A percentile compares a stretch with the other conserved stretches of the same genome.
phyloP scores from a whole-genome alignment of 2,113 vertebrate species.

The Electrona antarctica region DNA sequence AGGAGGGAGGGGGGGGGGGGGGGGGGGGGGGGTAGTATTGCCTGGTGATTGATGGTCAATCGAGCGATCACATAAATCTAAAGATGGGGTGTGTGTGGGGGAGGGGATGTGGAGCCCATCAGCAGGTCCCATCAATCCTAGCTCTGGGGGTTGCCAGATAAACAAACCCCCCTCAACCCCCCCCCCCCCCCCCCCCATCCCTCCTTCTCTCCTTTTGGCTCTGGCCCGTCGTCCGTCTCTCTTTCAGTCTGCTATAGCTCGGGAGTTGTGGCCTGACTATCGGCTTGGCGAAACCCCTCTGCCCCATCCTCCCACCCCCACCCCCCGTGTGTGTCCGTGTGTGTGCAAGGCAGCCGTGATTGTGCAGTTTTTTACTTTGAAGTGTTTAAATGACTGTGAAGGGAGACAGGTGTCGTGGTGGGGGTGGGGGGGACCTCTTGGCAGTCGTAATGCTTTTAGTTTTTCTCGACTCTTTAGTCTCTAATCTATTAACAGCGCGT shows the following conservation, averaged over 20 bases:
- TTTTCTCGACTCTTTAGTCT: slow-evolving; percentile 6
- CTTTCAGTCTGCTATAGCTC: slow-evolving; percentile 9
- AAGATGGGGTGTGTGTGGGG: slow-evolving; percentile 26
- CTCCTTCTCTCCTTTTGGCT: no score
- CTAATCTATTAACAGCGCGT: slow-evolving; percentile 40
- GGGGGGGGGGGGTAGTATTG: slow-evolving; percentile 16
- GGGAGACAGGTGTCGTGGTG: slow-evolving; percentile 2
- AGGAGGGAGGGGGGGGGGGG: no score
- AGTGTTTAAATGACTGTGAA: slow-evolving; percentile 40
- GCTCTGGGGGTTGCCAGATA: slow-evolving; percentile 47
- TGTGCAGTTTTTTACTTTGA: slow-evolving; percentile 52
- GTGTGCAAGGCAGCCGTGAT: slow-evolving; percentile 52
- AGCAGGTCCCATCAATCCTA: slow-evolving; percentile 60
- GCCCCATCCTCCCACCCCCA: no score
- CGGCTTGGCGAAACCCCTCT: no score
- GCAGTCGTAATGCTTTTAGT: slow-evolving; percentile 39
- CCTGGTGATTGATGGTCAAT: slow-evolving; percentile 71
- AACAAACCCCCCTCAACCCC: slow-evolving; percentile 30
- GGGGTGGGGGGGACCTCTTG: slow-evolving; percentile 6
- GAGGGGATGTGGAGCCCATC: slow-evolving; percentile 18
- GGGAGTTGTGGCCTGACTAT: no score
- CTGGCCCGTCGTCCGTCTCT: slow-evolving; percentile 1
- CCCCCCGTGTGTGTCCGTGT: no score
- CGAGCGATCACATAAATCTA: slow-evolving; percentile 69
- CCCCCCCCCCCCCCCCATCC: no score